Evolutionary conservation across 2,113 vertebrate species (phyloP), one percentile per base, ranked within the genome.

Genomic region (Bambusicola thoracicus): DNA sequence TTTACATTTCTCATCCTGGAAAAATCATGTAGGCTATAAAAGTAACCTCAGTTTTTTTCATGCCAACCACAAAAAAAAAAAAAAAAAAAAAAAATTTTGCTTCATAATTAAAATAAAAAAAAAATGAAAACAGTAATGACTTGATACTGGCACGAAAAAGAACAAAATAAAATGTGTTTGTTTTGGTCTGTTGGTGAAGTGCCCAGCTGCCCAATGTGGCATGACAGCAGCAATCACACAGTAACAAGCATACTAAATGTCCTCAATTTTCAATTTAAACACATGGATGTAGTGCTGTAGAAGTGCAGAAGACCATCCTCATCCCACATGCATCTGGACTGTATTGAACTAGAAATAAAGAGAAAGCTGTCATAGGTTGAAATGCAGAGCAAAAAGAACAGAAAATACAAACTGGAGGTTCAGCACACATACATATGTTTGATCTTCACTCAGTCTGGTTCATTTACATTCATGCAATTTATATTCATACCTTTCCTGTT

Each of bases 361-460:
- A 91, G 32, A 10, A 79, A 81, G 11, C 7, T 65, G 15, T 14
- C 27, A 83, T 24, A 68, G 76, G 32, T 59, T 76, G 76, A 94
- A 88, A 92, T 92, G 25, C 53, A 94, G 41, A 87, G 20, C 21
- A 62, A 88, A 92, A 27, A 11, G 51, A n/a, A 58, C 24, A 93
- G 59, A 48, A 94, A 91, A 88, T 61, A 74, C 17, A 74, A 85
- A 63, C 5, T 8, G 36, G 8, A 3, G 11, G 8, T 20, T 80
- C 27, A 68, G 46, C 53, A 75, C 13, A 43, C 32, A 46, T 13
- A 10, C 27, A 18, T 13, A 44, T 21, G 36, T 90, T 86, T 67
- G 2, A 36, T 70, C 22, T 85, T 70, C 29, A 53, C 24, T 86
- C 40, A 75, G 21, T 44, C 53, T 82, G 30, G 84, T 94, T 85